phyloP scores from a whole-genome alignment of 2,888 invertebrate genomes.

The Agrilus mali region DNA sequence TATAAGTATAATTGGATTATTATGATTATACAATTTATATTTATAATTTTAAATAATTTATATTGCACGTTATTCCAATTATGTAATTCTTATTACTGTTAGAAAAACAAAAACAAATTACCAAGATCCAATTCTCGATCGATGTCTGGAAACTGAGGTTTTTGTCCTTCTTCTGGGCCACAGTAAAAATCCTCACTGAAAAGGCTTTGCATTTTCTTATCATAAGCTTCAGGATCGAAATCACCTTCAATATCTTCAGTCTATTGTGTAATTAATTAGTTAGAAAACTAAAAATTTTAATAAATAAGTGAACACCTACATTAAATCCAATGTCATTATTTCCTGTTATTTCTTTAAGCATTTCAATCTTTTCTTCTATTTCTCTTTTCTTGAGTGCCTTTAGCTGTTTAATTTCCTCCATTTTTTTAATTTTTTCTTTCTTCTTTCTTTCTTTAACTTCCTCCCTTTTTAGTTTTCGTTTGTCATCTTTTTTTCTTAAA shows the following conservation, averaged over 20 bases:
- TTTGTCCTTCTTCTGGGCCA: constrained; percentile 52
- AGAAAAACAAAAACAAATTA: constrained; percentile 7
- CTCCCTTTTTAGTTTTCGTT: constrained; percentile 63
- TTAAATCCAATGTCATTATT: constrained; percentile 57
- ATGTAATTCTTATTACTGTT: neutral
- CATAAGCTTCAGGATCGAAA: constrained; percentile 83
- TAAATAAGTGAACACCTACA: constrained; percentile 24
- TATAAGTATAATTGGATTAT: too few species aligned
- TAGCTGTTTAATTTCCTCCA: constrained; percentile 76
- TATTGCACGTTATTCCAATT: too few species aligned
- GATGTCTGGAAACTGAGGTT: constrained; percentile 76
- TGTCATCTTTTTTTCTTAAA: constrained; percentile 66
- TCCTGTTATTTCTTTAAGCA: constrained; percentile 77
- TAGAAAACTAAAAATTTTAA: constrained; percentile 1
- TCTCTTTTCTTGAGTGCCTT: constrained; percentile 81
- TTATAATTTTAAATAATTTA: too few species aligned
- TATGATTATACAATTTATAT: too few species aligned
- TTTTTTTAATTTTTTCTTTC: constrained; percentile 64
- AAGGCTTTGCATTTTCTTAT: constrained; percentile 70
- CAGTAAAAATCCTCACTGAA: constrained; percentile 83
- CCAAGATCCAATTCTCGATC: constrained; percentile 56
- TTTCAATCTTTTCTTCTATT: constrained; percentile 77
- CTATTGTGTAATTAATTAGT: constrained; percentile 28
- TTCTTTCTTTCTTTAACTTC: constrained; percentile 63
- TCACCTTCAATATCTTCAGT: constrained; percentile 78